Evolutionary conservation across 2,888 invertebrate species (phyloP).

Genomic region (Rhagophthalmus giganteus): DNA sequence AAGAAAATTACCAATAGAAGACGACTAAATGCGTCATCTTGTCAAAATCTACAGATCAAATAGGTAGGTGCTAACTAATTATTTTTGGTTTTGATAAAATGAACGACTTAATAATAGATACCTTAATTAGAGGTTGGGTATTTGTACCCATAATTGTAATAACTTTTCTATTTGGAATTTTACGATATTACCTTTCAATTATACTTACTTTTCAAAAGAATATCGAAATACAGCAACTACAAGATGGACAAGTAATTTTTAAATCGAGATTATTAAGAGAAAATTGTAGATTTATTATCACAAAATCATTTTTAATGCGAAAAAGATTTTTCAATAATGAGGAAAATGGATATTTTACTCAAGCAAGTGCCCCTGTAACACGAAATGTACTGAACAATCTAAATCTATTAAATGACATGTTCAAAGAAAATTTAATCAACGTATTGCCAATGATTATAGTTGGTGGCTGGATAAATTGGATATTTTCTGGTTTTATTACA

Average conservation of each 20-base stretch:
- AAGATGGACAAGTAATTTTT: conserved; percentile 90
- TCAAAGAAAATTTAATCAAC: conserved; percentile 96
- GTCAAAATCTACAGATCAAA: too few species aligned
- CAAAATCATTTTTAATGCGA: conserved; percentile 85
- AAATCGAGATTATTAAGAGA: conserved; percentile 86
- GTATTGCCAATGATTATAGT: conserved; percentile 97
- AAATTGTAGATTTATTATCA: conserved; percentile 93
- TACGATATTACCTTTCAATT: conserved; percentile 96
- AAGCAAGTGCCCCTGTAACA: conserved; percentile 77
- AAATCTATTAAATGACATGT: conserved; percentile 94
- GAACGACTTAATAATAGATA: conserved; percentile 86
- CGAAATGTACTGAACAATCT: conserved; percentile 93
- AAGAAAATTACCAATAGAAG: too few species aligned
- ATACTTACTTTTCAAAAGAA: conserved; percentile 95
- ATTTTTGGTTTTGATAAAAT: too few species aligned
- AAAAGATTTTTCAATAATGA: conserved; percentile 92
- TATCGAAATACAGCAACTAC: conserved; percentile 90
- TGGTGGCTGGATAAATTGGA: conserved; percentile 99
- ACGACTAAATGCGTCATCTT: too few species aligned
- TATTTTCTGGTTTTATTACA: conserved; percentile 96
- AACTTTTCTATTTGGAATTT: conserved; percentile 95
- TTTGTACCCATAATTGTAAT: conserved; percentile 98
- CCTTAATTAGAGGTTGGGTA: conserved; percentile 97
- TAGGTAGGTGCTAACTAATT: too few species aligned
- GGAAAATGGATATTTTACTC: conserved; percentile 86